These are phyloP conservation scores for Girardinichthys multiradiatus DNA, from an alignment of 2,113 vertebrate species.

Conservation along the genomic window DNA sequence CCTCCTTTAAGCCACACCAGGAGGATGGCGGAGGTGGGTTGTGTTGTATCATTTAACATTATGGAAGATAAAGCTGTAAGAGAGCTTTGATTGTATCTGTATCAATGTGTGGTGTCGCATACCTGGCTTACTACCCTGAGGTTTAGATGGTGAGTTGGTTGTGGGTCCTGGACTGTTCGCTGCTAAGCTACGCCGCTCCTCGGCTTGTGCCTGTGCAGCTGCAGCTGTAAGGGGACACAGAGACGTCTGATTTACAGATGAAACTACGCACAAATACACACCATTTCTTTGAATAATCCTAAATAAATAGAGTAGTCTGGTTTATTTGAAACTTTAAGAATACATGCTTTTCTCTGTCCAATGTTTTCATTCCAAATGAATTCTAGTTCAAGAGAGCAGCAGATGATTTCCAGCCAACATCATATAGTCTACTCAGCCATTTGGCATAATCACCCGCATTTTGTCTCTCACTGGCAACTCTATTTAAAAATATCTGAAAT, in stretches of 20 bases:
- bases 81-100: slow-evolving; percentile 18
- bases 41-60: slow-evolving; percentile 42
- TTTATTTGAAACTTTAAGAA: not conserved
- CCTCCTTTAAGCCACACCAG: slow-evolving; percentile 41
- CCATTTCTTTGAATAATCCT: slow-evolving; percentile 12
- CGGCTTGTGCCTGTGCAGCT: slow-evolving; percentile 88
- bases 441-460: too few species aligned
- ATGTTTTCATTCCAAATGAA: slow-evolving; percentile 39
- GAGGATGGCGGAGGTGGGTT: slow-evolving; percentile 40
- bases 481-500: too few species aligned
- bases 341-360: slow-evolving; percentile 23
- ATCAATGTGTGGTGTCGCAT: slow-evolving; percentile 55
- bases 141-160: slow-evolving; percentile 75
- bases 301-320: not conserved
- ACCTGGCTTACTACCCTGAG: slow-evolving; percentile 84
- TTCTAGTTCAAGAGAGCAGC: slow-evolving; percentile 29
- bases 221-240: slow-evolving; percentile 80
- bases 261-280: not conserved
- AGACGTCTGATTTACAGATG: slow-evolving; percentile 9
- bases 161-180: slow-evolving; percentile 74
- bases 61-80: slow-evolving; percentile 21
- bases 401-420: slow-evolving; percentile 15
- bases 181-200: slow-evolving; percentile 87
- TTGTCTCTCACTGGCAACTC: too few species aligned
- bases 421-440: too few species aligned